A percentile compares a stretch with the other conserved stretches of the same genome.
phyloP scores from a whole-genome alignment of 1,140 invertebrate species.

The Sesamia nonagrioides region DNA sequence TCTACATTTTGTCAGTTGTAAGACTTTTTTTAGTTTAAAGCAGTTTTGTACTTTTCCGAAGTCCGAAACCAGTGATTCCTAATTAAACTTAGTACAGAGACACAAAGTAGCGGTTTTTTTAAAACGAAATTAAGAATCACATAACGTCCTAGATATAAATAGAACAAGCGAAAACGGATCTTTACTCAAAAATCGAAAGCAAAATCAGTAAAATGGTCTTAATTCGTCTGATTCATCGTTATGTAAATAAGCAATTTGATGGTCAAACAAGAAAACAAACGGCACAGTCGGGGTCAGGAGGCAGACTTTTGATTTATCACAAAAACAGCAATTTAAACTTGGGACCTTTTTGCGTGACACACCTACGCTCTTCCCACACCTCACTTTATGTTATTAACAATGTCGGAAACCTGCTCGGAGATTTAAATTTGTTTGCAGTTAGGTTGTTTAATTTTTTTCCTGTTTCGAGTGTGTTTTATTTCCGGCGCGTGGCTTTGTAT shows the following conservation, averaged over 20 bases:
- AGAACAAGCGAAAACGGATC: not conserved
- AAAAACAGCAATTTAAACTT: conserved; percentile 75
- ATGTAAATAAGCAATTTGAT: conserved; percentile 59
- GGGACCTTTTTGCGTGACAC: conserved; percentile 69
- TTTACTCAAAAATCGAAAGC: not conserved
- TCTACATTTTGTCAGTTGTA: not conserved
- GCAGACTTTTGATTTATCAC: conserved; percentile 70
- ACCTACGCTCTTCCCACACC: conserved; percentile 68
- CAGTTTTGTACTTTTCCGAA: not conserved
- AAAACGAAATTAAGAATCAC: not conserved
- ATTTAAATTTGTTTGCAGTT: conserved; percentile 67
- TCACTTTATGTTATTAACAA: conserved; percentile 59
- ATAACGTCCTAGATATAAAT: not conserved
- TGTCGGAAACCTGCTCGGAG: conserved; percentile 63
- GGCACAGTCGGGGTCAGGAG: conserved; percentile 43
- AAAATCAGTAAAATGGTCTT: not conserved
- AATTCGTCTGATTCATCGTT: conserved; percentile 35
- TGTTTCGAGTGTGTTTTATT: conserved; percentile 45
- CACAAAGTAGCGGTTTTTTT: not conserved
- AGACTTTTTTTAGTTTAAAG: not conserved
- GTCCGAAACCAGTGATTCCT: no score
- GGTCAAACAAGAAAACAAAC: conserved; percentile 60
- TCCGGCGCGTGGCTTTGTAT: conserved; percentile 51
- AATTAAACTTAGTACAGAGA: no score
- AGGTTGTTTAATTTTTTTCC: conserved; percentile 54